Conservation (phyloP, 2,888 invertebrate species). For the Acleris sparsana region DNA sequence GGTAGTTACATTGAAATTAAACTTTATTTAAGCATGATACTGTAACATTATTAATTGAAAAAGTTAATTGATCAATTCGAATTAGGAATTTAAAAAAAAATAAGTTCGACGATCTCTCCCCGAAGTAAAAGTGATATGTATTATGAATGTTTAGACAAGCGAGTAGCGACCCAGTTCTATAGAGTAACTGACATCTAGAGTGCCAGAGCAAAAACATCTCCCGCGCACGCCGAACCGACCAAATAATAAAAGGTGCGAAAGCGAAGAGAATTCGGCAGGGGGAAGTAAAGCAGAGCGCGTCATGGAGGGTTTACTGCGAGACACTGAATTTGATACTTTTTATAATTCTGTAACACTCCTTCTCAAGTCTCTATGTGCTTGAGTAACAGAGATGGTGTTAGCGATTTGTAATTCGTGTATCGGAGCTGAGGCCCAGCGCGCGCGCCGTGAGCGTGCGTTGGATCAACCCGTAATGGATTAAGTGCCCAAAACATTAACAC, state of each 20-base stretch:
- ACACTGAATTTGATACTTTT: background rate
- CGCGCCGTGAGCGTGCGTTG: slow-evolving; percentile 39
- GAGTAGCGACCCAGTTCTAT: slow-evolving; percentile 68
- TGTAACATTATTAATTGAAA: too few species aligned
- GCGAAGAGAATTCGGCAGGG: slow-evolving; percentile 58
- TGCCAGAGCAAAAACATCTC: slow-evolving; percentile 63
- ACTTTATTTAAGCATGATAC: too few species aligned
- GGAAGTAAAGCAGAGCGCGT: slow-evolving; percentile 34
- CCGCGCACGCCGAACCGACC: slow-evolving; percentile 47
- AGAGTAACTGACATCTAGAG: slow-evolving; percentile 53
- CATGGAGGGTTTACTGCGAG: background rate
- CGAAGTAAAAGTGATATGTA: slow-evolving; percentile 76
- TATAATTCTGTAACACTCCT: background rate
- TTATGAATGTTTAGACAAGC: slow-evolving; percentile 64
- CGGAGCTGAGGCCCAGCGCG: slow-evolving; percentile 4
- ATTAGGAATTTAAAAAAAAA: background rate
- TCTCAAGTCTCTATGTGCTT: background rate
- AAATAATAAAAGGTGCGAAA: slow-evolving; percentile 72
- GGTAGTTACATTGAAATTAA: too few species aligned
- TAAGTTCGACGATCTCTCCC: slow-evolving; percentile 55
- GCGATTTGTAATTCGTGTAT: background rate
- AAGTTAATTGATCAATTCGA: too few species aligned
- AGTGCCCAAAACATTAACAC: slow-evolving; percentile 69
- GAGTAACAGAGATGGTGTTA: background rate
- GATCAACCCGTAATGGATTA: slow-evolving; percentile 63